Evolutionary conservation across 2,888 invertebrate species (phyloP).

Genomic region (Clivina fossor): DNA sequence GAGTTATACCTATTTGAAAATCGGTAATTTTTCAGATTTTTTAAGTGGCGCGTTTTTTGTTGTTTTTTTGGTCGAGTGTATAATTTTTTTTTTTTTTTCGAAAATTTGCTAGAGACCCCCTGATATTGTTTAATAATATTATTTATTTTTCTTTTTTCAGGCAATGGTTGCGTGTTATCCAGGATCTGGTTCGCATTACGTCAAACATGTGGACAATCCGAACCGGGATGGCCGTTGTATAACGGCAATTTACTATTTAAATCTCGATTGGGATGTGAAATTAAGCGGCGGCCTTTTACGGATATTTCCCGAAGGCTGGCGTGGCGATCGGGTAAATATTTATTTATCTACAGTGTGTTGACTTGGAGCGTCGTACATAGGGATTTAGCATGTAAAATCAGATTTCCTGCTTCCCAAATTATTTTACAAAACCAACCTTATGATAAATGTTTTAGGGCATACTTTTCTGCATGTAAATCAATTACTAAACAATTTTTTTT

Average conservation of each 20-base stretch:
- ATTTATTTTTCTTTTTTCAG: conserved; percentile 58
- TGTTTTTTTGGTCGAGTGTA: not conserved
- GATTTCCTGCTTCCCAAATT: too few species aligned
- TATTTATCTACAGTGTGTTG: too few species aligned
- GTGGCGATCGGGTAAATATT: conserved; percentile 69
- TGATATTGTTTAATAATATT: not conserved
- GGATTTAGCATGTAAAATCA: too few species aligned
- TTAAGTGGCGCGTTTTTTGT: too few species aligned
- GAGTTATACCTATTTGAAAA: too few species aligned
- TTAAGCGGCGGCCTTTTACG: conserved; percentile 85
- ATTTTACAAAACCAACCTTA: too few species aligned
- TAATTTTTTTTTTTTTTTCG: not conserved
- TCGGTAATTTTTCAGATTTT: too few species aligned
- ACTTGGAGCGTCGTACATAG: too few species aligned
- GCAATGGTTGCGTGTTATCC: conserved; percentile 99
- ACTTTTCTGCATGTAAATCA: too few species aligned
- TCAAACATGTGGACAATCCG: conserved; percentile 97
- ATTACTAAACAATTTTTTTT: too few species aligned
- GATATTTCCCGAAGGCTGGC: conserved; percentile 86
- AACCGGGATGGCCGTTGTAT: conserved; percentile 95
- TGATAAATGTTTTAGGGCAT: too few species aligned
- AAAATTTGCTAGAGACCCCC: too few species aligned
- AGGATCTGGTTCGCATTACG: conserved; percentile 90
- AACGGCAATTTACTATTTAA: conserved; percentile 97
- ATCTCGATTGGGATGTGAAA: conserved; percentile 87